Percentiles rank a stretch among this genome's conserved stretches.
Conservation (phyloP, 2,113 vertebrate genomes). For the Lucifuga dentata region DNA sequence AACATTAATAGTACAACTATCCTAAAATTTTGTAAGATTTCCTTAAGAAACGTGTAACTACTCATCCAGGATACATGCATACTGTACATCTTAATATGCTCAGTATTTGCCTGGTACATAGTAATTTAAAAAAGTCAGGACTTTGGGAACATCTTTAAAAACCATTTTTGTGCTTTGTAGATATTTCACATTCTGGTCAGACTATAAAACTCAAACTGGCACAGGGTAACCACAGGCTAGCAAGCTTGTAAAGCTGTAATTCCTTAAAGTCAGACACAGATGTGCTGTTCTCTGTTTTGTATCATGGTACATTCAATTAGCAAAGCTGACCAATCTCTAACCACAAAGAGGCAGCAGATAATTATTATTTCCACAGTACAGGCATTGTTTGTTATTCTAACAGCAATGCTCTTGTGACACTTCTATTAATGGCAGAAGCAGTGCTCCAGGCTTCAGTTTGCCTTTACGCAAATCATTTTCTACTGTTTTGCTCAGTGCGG, state of each 20-base stretch:
- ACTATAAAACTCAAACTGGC: slow-evolving; percentile 9
- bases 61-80: too few species aligned
- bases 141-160: too few species aligned
- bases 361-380: slow-evolving; percentile 45
- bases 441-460: slow-evolving; percentile 30
- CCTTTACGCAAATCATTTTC: slow-evolving; percentile 65
- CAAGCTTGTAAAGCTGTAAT: neutral
- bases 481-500: slow-evolving; percentile 45
- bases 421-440: slow-evolving; percentile 24
- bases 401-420: slow-evolving; percentile 42
- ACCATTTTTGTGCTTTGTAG: too few species aligned
- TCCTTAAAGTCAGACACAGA: too few species aligned
- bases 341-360: slow-evolving; percentile 32
- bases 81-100: too few species aligned
- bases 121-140: too few species aligned
- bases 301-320: slow-evolving; percentile 16
- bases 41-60: too few species aligned
- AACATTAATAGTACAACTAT: too few species aligned
- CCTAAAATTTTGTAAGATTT: too few species aligned
- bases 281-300: neutral
- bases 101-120: too few species aligned
- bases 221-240: neutral
- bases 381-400: slow-evolving; percentile 61
- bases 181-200: neutral
- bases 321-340: slow-evolving; percentile 25